Evolutionary conservation across 2,888 invertebrate genomes (phyloP).

Genomic region (Cloeon dipterum): DNA sequence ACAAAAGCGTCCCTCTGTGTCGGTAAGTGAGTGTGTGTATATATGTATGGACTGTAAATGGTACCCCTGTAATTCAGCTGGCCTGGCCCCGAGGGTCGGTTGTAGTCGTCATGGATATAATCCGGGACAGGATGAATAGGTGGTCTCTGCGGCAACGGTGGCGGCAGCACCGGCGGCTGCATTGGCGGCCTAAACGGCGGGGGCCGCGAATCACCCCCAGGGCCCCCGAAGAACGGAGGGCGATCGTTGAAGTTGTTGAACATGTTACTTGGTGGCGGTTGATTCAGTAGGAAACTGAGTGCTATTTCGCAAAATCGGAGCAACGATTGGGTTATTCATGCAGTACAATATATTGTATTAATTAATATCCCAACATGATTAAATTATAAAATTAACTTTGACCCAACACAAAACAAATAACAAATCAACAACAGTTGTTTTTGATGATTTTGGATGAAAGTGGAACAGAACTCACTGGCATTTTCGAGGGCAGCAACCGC

Average conservation of each 20-base stretch:
- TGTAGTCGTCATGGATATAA: background rate
- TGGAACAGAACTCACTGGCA: slow-evolving; percentile 60
- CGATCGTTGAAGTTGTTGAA: background rate
- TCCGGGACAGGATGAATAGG: background rate
- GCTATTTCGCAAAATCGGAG: too few relatives aligned
- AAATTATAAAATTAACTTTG: too few relatives aligned
- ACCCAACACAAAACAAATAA: too few relatives aligned
- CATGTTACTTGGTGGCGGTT: background rate
- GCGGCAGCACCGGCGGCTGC: too few relatives aligned
- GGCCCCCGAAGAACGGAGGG: background rate
- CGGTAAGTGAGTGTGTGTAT: too few relatives aligned
- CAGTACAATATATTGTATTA: too few relatives aligned
- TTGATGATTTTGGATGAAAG: too few relatives aligned
- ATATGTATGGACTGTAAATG: too few relatives aligned
- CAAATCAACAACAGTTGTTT: too few relatives aligned
- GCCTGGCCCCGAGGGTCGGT: background rate
- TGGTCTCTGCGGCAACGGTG: background rate
- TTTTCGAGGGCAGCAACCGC: slow-evolving; percentile 40
- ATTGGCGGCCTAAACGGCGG: background rate
- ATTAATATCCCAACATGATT: too few relatives aligned
- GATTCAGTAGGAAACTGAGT: background rate
- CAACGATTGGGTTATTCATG: too few relatives aligned
- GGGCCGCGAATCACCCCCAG: background rate
- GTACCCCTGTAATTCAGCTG: background rate
- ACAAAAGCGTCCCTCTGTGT: too few relatives aligned